Evolutionary conservation across 2,888 invertebrate genomes (phyloP), one percentile per base, ranked within the genome.

Genomic region (Thecophora atra): DNA sequence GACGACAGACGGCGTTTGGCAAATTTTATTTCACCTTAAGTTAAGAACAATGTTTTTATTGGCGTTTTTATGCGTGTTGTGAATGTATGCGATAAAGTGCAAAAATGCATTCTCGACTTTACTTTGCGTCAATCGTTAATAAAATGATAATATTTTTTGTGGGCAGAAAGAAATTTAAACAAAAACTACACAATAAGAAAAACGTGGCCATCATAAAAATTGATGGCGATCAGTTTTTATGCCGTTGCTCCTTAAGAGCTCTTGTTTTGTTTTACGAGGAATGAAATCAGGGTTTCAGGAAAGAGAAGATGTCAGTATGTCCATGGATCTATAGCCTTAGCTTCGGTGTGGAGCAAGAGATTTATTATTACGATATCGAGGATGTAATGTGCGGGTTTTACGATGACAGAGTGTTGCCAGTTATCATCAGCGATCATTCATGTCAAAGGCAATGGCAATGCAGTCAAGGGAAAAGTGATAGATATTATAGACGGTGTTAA

Each of bases 1-100:
- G 47, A 58, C 26, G 26, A 11, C 24, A 26, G 28, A 66, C 65
- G 54, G 54, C 15, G 54, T 54, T 52, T 54, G 67, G 67, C 54
- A 54, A 54, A 54, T 67, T 54, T 67, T 21, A 54, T 67, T 56
- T 51, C 19, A 44, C 47, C 24, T 47, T 58, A 69, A 69, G 69
- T 42, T 67, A 44, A 69, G 42, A 69, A 60, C 26, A 69, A 26
- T 60, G 58, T 69, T 58, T 69, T 60, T n/a, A 13, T 37, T 37
- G 63, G 56, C 47, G 42, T 66, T 13, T 56, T 21, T 21, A 13
- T 56, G 21, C 13, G 47, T 26, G 52, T 19, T 51, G 44, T 66
- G 51, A 17, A 30, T 52, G 28, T 66, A 2, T 26, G 47, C 1
- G 51, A 24, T 47, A n/a, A 52, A 66, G 19, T n/a, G 37, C 28